Conservation (phyloP, 2,113 vertebrate species). For the Scytalopus superciliaris region DNA sequence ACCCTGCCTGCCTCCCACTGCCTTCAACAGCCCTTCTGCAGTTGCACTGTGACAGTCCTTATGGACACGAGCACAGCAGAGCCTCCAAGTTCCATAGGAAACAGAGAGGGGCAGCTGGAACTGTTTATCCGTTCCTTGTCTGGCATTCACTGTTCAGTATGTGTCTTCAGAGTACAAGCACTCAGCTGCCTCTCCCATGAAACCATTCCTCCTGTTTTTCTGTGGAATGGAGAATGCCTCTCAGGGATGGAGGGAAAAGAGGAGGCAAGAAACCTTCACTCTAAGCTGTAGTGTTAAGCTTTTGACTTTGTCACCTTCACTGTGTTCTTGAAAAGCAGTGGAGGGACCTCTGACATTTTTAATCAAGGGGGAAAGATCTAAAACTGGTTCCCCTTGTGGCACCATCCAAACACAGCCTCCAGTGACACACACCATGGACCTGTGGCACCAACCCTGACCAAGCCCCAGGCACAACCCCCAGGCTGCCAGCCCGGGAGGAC, state of each 20-base stretch:
- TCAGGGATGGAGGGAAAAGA: fast-evolving
- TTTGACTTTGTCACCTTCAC: not conserved
- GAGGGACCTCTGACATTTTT: not conserved
- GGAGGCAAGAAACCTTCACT: not conserved
- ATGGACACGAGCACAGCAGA: not conserved
- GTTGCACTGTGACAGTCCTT: not conserved
- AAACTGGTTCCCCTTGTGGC: not conserved
- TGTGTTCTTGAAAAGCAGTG: not conserved
- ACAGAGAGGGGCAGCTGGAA: not conserved
- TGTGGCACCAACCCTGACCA: not conserved
- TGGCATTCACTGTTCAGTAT: not conserved
- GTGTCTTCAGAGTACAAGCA: not conserved
- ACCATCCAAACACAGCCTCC: too few relatives aligned
- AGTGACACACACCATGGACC: not conserved
- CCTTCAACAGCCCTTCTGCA: not conserved
- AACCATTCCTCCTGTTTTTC: not conserved
- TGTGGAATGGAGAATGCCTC: not conserved
- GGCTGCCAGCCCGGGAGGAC: not conserved
- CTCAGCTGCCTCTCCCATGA: not conserved
- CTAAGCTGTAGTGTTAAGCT: not conserved
- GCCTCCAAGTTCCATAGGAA: not conserved
- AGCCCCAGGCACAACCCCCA: not conserved
- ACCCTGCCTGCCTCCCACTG: not conserved
- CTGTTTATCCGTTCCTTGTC: not conserved
- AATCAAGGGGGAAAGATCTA: not conserved